Base-by-base conservation (phyloP, 2,797 vertebrate species). In the Margarornis squamiger region DNA sequence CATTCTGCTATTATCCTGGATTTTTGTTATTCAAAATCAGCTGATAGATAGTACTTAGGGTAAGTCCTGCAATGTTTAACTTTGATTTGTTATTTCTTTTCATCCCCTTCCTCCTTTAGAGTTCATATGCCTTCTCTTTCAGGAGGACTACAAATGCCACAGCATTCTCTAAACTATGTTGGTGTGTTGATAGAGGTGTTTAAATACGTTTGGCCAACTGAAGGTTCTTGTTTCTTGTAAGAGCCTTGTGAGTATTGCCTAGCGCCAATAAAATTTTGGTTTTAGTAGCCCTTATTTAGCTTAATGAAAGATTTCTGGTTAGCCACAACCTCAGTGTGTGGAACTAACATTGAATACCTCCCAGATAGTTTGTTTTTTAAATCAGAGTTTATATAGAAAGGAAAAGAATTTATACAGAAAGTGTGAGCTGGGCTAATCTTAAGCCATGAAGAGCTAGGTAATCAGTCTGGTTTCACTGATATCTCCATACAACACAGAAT, bases 221-320 rank as follows among this genome's bases (percentile, higher is more conserved):
- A 85, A 58, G 26, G 27, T 61, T 93, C 77, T 83, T 58, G 19
- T 83, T 96, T 79, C 88, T 92, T 90, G 58, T 32, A 54, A 75
- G 71, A 87, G 70, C 36, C 55, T 93, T 90, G 16, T 96, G 85
- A 96, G 63, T 85, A 75, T 87, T 95, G 90, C 81, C 65, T 90
- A 82, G 48, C 63, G 70, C 65, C 41, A 87, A 76, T 80, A 81
- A 97, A 94, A 90, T 39, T 29, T 72, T 51, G 27, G 17, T 73
- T 72, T 74, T 86, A 91, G 74, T 83, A 82, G 46, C 55, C 55
- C 49, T 45, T 73, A 15, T 92, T 97, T 96, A 86, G 32, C 45
- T 92, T 94, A 93, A 76, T 94, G 92, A 84, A 88, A 77, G 81
- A 82, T 93, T 96, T 96, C 82, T 74, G 55, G 30, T 95, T 93